Conservation (phyloP, 2,797 vertebrate genomes). For the Prunella strophiata region DNA sequence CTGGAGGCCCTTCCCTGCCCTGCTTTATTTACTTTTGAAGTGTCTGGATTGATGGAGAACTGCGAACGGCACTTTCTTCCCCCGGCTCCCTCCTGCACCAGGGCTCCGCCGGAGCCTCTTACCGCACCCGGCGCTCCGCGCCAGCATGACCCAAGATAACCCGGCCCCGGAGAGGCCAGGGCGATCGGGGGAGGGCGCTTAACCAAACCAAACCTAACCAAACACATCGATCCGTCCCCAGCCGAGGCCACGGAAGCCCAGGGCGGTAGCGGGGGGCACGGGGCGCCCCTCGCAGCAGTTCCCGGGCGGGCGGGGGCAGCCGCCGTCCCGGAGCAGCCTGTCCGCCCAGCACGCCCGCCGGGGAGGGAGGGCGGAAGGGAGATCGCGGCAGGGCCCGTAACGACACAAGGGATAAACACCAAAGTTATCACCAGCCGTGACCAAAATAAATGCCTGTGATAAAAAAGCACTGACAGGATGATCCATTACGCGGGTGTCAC, state of each 20-base stretch:
- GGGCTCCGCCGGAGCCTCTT: not conserved
- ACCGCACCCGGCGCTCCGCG: conserved; percentile 22
- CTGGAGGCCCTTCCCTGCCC: conserved; percentile 26
- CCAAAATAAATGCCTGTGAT: conserved; percentile 70
- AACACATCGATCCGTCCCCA: not conserved
- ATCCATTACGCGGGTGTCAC: conserved; percentile 70
- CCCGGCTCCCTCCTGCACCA: not conserved
- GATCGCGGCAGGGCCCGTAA: conserved; percentile 28
- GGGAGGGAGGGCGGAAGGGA: not conserved
- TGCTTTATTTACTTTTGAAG: conserved; percentile 59
- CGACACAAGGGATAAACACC: conserved; percentile 53
- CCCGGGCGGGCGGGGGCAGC: not conserved
- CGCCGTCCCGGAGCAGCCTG: accelerated
- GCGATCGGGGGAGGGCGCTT: not conserved
- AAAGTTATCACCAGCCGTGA: conserved; percentile 69
- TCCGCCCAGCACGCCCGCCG: not conserved
- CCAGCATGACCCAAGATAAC: conserved; percentile 59
- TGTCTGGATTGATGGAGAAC: conserved; percentile 42
- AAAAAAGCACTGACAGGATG: conserved; percentile 68
- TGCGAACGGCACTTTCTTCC: not conserved
- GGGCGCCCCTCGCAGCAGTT: not conserved
- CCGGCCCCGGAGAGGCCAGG: conserved; percentile 1
- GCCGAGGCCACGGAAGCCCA: not conserved
- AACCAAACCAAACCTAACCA: not conserved
- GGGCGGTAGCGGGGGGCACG: no score